Evolutionary conservation across 2,888 invertebrate genomes (phyloP).

Genomic region (Beris chalybata): DNA sequence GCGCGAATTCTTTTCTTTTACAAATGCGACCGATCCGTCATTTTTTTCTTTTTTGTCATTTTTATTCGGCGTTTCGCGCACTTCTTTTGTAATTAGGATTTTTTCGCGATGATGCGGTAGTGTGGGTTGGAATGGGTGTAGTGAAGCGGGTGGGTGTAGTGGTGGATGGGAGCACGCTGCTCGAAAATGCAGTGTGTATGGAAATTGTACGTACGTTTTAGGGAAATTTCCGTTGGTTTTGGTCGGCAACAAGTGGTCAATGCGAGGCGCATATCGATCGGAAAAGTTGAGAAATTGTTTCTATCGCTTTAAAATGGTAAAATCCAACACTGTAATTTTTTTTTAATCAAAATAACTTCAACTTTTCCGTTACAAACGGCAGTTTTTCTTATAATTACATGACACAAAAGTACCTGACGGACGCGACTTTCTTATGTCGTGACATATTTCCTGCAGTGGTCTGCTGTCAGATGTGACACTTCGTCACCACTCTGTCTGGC

Average conservation of each 20-base stretch:
- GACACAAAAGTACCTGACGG: no score
- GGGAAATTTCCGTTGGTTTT: conserved; percentile 1
- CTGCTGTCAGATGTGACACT: no score
- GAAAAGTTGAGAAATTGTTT: no score
- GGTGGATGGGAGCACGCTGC: conserved; percentile 13
- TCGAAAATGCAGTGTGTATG: conserved; percentile 12
- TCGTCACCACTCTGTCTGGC: no score
- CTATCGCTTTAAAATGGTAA: no score
- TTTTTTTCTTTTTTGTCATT: conserved; percentile 33
- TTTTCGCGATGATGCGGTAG: conserved; percentile 32
- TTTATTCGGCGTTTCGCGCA: conserved; percentile 38
- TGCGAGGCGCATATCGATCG: no score
- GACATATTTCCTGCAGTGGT: no score
- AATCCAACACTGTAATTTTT: no score
- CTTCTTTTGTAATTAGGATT: conserved; percentile 37
- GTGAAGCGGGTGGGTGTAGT: background rate
- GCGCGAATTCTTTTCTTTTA: conserved; percentile 38
- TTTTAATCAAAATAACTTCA: no score
- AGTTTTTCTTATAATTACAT: no score
- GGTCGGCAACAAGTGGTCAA: background rate
- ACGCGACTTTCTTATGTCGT: no score
- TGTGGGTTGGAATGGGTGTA: conserved; percentile 14
- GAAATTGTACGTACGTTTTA: background rate
- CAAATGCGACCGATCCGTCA: conserved; percentile 37
- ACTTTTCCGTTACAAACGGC: no score